Evolutionary conservation across 2,888 invertebrate species (phyloP), one percentile per base, ranked within the genome.

Genomic region (Margaritifera margaritifera): DNA sequence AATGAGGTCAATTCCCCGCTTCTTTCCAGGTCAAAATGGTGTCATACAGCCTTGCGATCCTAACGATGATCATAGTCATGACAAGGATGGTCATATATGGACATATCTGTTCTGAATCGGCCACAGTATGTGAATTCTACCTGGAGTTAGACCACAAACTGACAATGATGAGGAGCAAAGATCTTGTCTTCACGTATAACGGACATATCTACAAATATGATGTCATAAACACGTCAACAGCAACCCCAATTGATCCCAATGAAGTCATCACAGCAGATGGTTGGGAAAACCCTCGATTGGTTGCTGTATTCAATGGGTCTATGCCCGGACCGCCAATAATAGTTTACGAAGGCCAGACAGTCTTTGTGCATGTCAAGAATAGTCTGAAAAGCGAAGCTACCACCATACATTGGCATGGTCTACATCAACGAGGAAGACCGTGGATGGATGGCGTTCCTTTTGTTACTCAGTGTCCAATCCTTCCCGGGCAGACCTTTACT

Each of bases 351-450:
- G 83, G 81, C 8, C 86, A 85, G 68, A 81, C 64, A 0, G 79
- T 84, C 4, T 67, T 74, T 31, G 75, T 86, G 8, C 77, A 83
- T 65, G 84, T 86, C 19, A 78, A 66, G 22, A 87, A 87, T 72
- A 61, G 74, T 6, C 62, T 88, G 22, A 64, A 67, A 8, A 77
- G 78, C 6, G 77, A 81, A 6, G 73, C 75, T 5, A 66, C 82
- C 6, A 80, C 84, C 18, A 73, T 88, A 8, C 88, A 88, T 72
- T 87, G 86, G 87, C 87, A 88, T 68, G 87, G 88, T 0, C 73
- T 87, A 18, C 81, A 79, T 57, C 84, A 86, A 71, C 52, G 24
- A 15, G 79, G 71, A 3, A 84, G 83, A 6, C 83, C 84, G 2
- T 85, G 69, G 80, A 86, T 79, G 84, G 84, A 87, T 62, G 86